Evolutionary conservation across 2,797 vertebrate species (phyloP).

Genomic region (Xenopus petersii): DNA sequence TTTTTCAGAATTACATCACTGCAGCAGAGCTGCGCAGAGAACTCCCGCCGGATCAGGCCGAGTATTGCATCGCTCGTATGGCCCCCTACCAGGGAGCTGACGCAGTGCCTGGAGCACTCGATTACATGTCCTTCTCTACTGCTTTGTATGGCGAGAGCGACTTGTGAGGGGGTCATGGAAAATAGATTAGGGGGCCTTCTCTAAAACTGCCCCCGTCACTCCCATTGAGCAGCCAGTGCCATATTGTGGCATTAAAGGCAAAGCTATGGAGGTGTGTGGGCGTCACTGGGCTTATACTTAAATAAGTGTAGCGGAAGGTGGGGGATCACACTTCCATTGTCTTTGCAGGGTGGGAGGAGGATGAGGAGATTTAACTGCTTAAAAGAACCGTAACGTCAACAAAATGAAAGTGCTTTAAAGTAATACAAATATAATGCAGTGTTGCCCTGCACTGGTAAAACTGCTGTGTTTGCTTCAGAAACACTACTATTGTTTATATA

Average conservation of each 20-base stretch:
- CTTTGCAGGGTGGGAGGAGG: conserved; percentile 45
- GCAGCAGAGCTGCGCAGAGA: conserved; percentile 85
- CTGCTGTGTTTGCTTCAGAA: no score
- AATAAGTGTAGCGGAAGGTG: background rate
- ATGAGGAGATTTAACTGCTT: background rate
- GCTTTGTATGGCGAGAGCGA: conserved; percentile 93
- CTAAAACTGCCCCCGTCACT: conserved; percentile 16
- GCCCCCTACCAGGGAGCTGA: conserved; percentile 82
- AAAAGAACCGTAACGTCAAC: background rate
- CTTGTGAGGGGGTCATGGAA: conserved; percentile 68
- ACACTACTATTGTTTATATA: no score
- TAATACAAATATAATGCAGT: no score
- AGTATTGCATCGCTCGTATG: conserved; percentile 94
- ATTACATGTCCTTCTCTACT: conserved; percentile 95
- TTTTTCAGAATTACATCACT: conserved; percentile 80
- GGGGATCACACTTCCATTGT: conserved; percentile 24
- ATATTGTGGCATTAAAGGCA: conserved; percentile 14
- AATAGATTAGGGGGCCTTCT: background rate
- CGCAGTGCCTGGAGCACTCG: conserved; percentile 74
- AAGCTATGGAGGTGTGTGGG: conserved; percentile 17
- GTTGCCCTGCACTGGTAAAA: no score
- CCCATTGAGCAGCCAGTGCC: conserved; percentile 25
- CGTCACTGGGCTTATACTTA: background rate
- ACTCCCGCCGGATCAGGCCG: conserved; percentile 89
- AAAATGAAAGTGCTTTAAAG: no score